phyloP scores from a whole-genome alignment of 1,140 invertebrate species.

The Potamilus streckersoni region DNA sequence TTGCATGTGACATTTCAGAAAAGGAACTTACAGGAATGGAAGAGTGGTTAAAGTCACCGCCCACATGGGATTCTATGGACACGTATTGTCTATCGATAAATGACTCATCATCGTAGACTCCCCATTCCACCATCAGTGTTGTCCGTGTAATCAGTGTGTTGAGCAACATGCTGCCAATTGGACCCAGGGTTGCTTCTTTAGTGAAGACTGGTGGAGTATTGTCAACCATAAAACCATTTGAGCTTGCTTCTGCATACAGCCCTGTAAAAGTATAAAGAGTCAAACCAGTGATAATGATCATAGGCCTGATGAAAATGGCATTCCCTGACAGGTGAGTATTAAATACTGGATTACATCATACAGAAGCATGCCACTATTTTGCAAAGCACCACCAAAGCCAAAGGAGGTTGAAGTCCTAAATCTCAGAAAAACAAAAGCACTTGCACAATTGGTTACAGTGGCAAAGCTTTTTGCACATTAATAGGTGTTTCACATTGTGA shows the following conservation, averaged over 20 bases:
- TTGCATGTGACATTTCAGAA: no score
- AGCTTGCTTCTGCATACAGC: conserved; percentile 14
- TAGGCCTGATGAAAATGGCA: no score
- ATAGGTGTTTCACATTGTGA: no score
- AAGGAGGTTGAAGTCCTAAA: no score
- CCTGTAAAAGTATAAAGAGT: conserved; percentile 1
- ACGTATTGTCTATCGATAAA: conserved; percentile 16
- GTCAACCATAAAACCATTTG: conserved; percentile 43
- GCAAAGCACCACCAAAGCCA: no score
- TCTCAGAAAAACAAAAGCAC: no score
- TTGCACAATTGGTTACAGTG: no score
- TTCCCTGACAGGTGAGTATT: no score
- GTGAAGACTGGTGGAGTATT: conserved; percentile 19
- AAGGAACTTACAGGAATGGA: not conserved
- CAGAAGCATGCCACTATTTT: no score
- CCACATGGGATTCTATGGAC: conserved; percentile 22
- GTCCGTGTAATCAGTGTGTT: not conserved
- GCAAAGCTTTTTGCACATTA: no score
- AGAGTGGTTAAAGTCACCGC: conserved; percentile 17
- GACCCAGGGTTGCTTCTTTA: not conserved
- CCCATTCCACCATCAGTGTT: conserved; percentile 12
- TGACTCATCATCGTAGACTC: conserved; percentile 6
- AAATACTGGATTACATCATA: no score
- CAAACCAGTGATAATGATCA: no score
- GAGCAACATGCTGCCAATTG: not conserved